Base-by-base conservation (phyloP, 2,888 invertebrate genomes). In the Ceriagrion tenellum region DNA sequence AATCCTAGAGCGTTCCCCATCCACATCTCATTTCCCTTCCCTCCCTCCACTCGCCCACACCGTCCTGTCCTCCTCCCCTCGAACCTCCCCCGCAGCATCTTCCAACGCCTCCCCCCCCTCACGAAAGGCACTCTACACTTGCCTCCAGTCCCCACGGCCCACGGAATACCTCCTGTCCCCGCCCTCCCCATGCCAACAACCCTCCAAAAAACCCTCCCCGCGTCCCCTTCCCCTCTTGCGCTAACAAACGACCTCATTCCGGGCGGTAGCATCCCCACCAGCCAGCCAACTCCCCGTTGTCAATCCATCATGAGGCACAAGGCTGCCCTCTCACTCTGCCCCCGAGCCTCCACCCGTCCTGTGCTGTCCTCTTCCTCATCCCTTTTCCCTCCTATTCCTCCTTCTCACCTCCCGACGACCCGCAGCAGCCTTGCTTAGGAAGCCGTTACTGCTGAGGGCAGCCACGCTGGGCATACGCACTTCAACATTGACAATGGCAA, bases 171-270 rank as follows among this genome's bases (percentile, higher is more conserved):
- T 2, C 47, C 47, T 8, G 47, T 8, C 47, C 47, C 47, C 47
- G 4, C 47, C 47, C 4, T 10, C 35, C 47, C 40, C 23, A 3
- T 26, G 0, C 47, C 8, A 8, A 18, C 40, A 23, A 6, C 18
- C 88, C 88, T 47, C 47, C 47, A 8, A 47, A 47, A 47, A 20
- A 30, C 81, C 6, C 40, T 23, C 40, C 88, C 88, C 88, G 12
- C 47, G 18, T 40, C 18, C 40, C 81, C n/a, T 47, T 16, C 26
- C 20, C 23, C 26, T 88, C 13, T 4, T 26, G 47, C 47, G 88
- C 88, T 88, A 88, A 88, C 88, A 88, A 88, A 88, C 88, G 88
- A 47, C 88, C 88, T 88, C 88, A 88, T 88, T 88, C 47, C 47
- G 88, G 88, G 88, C 40, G 40, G 88, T 88, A 18, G 88, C 88